Evolutionary conservation across 2,888 invertebrate genomes (phyloP), one percentile per base, ranked within the genome.

Genomic region (Ichneumon xanthorius): DNA sequence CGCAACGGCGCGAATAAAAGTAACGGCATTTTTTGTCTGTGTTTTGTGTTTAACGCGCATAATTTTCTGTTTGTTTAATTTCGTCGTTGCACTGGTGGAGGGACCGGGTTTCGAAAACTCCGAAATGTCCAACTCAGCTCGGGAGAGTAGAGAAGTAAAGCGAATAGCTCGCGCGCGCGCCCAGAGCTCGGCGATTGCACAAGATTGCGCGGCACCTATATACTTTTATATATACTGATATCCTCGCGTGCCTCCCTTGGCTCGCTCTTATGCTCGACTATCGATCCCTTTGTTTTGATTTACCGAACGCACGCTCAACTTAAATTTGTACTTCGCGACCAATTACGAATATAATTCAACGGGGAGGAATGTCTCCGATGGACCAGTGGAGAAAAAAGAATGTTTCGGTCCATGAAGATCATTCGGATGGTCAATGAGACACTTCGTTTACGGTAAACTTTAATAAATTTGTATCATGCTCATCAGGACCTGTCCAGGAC

Each of bases 61-160:
- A 53, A 40, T 40, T 40, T 40, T 9, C 11, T 40, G 1, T 40
- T 40, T 40, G 2, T 63, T 40, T 19, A 19, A 55, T 77, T 70
- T 19, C 45, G 65, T 37, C 40, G 65, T 45, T 53, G 71, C 50
- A 65, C 58, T 72, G 67, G 68, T 55, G 55, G n/a, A 5, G n/a
- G 53, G 5, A 53, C 5, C 30, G 67, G 45, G 77, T 63, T 65
- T 75, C 45, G 55, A 78, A 85, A 82, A 82, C 82, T 82, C 75
- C 79, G 67, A 85, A 85, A 79, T 79, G 65, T 71, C 79, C 82
- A 84, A 87, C 68, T 86, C 87, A 87, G 73, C 70, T 16, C 82
- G 78, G 68, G 50, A 68, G 33, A 65, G 63, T 33, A 16, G 33
- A 65, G 5, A 14, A n/a, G 61, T 37, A 55, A 68, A 53, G 75